A percentile compares a stretch with the other conserved stretches of the same genome.
phyloP scores from a whole-genome alignment of 2,888 invertebrate genomes.

The Chelonus formosanus region DNA sequence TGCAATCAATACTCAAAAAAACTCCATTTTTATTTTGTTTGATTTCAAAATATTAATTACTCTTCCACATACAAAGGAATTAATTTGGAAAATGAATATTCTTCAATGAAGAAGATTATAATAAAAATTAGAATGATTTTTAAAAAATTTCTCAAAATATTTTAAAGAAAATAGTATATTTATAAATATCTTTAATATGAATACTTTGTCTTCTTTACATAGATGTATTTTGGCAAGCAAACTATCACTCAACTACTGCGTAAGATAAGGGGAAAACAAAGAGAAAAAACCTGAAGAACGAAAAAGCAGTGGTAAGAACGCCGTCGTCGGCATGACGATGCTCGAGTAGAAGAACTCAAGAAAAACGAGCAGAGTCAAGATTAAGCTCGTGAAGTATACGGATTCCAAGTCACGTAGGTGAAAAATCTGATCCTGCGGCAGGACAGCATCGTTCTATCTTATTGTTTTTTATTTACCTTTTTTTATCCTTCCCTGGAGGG shows the following conservation, averaged over 20 bases:
- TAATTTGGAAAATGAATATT: too few relatives aligned
- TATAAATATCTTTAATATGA: too few relatives aligned
- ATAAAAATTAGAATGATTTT: too few relatives aligned
- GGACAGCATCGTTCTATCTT: slow-evolving; percentile 28
- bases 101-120: too few relatives aligned
- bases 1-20: too few relatives aligned
- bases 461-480: background rate
- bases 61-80: too few relatives aligned
- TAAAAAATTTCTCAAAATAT: too few relatives aligned
- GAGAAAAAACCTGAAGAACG: slow-evolving; percentile 20
- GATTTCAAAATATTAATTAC: too few relatives aligned
- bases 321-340: slow-evolving; percentile 9
- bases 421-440: slow-evolving; percentile 39
- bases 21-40: too few relatives aligned
- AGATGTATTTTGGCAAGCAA: background rate
- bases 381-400: slow-evolving; percentile 28
- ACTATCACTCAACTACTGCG: background rate
- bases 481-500: too few relatives aligned
- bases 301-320: slow-evolving; percentile 13
- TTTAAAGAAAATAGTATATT: too few relatives aligned
- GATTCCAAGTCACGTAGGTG: slow-evolving; percentile 35
- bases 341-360: slow-evolving; percentile 15
- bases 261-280: slow-evolving; percentile 8
- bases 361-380: slow-evolving; percentile 30
- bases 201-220: background rate